Evolutionary conservation across 2,113 vertebrate species (phyloP).

Genomic region (Xenopus tropicalis): UCB_Xtro_10.0 CM004447.2:5627501-5628000

Average conservation of each 20-base stretch:
- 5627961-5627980: no score
- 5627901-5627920: neutral
- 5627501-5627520: no score
- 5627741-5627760: conserved; percentile 13
- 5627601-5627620: neutral
- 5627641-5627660: conserved; percentile 32
- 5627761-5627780: neutral
- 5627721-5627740: conserved; percentile 9
- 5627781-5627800: neutral
- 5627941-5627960: no score
- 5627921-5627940: no score
- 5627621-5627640: neutral
- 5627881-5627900: neutral
- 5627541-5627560: neutral
- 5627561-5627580: neutral
- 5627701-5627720: neutral
- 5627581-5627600: neutral
- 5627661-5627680: conserved; percentile 21
- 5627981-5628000: no score
- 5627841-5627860: neutral
- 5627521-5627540: no score
- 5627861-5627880: neutral
- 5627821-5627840: neutral
- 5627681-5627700: neutral
- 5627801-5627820: neutral